Conservation (phyloP, 2,888 invertebrate genomes). For the Notodromas monacha region DNA sequence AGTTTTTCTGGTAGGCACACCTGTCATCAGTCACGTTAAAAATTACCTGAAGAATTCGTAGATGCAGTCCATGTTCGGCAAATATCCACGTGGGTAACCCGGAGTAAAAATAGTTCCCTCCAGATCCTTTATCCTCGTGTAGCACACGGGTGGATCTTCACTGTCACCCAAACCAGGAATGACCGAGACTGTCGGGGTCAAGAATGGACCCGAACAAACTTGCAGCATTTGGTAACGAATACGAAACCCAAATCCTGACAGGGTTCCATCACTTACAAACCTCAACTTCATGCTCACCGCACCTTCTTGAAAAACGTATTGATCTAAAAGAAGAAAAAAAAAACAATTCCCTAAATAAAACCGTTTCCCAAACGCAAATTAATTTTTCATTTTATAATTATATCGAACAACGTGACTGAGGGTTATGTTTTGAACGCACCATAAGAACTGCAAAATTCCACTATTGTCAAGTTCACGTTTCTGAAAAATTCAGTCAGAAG, state of each 20-base stretch:
- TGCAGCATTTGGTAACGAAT: conserved; percentile 8
- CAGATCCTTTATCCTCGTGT: conserved; percentile 13
- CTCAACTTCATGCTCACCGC: conserved; percentile 12
- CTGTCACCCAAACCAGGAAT: conserved; percentile 13
- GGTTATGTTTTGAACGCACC: no score
- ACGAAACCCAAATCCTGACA: conserved; percentile 11
- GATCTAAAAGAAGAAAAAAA: conserved; percentile 12
- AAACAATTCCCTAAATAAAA: no score
- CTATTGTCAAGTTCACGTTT: no score
- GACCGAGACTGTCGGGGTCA: conserved; percentile 12
- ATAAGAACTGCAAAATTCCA: no score
- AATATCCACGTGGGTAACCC: conserved; percentile 13
- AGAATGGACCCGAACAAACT: conserved; percentile 12
- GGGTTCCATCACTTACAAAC: conserved; percentile 12
- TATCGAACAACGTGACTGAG: no score
- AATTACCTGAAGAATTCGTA: conserved; percentile 14
- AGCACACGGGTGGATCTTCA: conserved; percentile 12
- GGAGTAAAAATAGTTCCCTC: conserved; percentile 14
- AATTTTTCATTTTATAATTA: no score
- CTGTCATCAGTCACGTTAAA: not conserved
- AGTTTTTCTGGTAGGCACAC: no score
- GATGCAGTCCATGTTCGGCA: conserved; percentile 13
- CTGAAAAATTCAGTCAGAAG: no score
- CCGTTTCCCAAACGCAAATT: no score
- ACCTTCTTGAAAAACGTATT: conserved; percentile 14